Percentiles rank a stretch among this genome's conserved stretches.
phyloP scores from a whole-genome alignment of 1,140 invertebrate genomes.

The Dreissena polymorpha region DNA sequence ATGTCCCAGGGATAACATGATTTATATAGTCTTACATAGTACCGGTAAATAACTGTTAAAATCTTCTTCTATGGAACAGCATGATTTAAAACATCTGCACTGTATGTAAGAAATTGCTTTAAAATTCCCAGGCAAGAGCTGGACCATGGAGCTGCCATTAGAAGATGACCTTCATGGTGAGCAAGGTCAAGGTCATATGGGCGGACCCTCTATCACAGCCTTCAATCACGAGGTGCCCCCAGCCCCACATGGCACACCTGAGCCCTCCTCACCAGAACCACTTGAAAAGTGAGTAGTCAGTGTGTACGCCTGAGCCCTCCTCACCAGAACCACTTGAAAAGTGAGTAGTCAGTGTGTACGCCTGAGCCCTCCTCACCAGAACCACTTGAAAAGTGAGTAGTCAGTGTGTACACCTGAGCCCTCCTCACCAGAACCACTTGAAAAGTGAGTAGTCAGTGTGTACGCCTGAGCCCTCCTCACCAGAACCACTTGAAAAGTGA shows the following conservation, averaged over 20 bases:
- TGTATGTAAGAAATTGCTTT: too few relatives aligned
- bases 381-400: constrained; percentile 33
- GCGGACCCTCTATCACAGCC: constrained; percentile 1
- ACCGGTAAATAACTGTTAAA: too few relatives aligned
- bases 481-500: constrained; percentile 40
- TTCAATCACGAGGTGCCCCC: constrained; percentile 14
- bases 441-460: constrained; percentile 15
- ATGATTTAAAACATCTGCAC: too few relatives aligned
- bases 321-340: constrained; percentile 38
- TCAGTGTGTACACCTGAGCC: background rate
- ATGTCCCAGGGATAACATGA: too few relatives aligned
- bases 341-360: background rate
- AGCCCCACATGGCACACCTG: constrained; percentile 20
- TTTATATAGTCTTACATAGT: too few relatives aligned
- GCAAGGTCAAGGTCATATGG: background rate
- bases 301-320: background rate
- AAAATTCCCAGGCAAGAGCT: background rate
- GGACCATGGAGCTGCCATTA: constrained; percentile 29
- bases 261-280: constrained; percentile 28
- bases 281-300: constrained; percentile 19
- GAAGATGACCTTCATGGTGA: background rate
- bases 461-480: constrained; percentile 17
- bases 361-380: constrained; percentile 24
- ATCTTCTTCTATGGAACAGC: too few relatives aligned
- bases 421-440: constrained; percentile 25